phyloP scores from a whole-genome alignment of 1,140 invertebrate genomes.

The Drosophila takahashii region DNA sequence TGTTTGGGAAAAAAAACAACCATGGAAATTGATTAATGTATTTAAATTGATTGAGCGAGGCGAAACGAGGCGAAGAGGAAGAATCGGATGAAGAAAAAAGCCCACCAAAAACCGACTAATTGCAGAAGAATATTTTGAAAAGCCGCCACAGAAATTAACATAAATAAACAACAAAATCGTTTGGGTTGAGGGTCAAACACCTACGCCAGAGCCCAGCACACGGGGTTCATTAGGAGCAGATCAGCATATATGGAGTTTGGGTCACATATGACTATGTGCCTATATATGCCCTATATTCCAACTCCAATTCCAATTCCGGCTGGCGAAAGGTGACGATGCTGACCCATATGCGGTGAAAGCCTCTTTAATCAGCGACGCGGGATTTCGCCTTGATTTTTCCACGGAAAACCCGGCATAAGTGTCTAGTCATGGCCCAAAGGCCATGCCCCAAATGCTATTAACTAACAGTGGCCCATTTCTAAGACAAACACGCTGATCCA shows the following conservation, averaged over 20 bases:
- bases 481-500: conserved; percentile 33
- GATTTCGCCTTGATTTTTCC: conserved; percentile 72
- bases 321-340: conserved; percentile 70
- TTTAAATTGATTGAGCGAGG: conserved; percentile 69
- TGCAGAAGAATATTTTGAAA: conserved; percentile 62
- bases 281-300: conserved; percentile 28
- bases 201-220: conserved; percentile 57
- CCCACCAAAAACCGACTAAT: conserved; percentile 46
- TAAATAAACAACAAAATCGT: conserved; percentile 48
- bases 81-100: conserved; percentile 38
- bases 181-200: conserved; percentile 69
- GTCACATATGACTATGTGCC: neutral
- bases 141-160: conserved; percentile 61
- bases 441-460: conserved; percentile 60
- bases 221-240: conserved; percentile 66
- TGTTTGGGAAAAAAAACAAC: conserved; percentile 37
- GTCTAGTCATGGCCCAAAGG: conserved; percentile 66
- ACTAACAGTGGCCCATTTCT: conserved; percentile 73
- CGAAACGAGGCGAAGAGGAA: conserved; percentile 28
- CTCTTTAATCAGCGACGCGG: conserved; percentile 62
- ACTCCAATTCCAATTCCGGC: conserved; percentile 31
- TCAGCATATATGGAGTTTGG: neutral
- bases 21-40: conserved; percentile 79
- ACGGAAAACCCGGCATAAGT: conserved; percentile 62
- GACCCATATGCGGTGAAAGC: conserved; percentile 79